Evolutionary conservation across 2,113 vertebrate species (phyloP), one percentile per base, ranked within the genome.

Genomic region (Haemorhous mexicanus): DNA sequence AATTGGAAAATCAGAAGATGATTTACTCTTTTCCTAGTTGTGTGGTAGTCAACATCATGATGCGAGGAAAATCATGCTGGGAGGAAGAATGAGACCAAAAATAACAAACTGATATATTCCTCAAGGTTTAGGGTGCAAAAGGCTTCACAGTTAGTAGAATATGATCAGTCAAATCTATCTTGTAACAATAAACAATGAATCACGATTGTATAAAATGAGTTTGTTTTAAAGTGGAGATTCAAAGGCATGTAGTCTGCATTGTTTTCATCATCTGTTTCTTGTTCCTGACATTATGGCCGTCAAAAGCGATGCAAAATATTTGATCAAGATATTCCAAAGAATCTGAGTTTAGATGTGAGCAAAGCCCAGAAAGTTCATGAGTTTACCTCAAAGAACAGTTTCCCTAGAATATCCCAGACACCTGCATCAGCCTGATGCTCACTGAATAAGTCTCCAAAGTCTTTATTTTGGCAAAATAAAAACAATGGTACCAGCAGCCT

Each of bases 111-210:
- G 61, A 89, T 92, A 55, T 94, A 84, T 84, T 95, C 50, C 28
- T 95, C 55, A 83, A 93, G 24, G 87, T 83, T 87, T 94, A 91
- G 78, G 61, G 89, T 95, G 90, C 80, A 97, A 94, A 97, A 96
- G 84, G 93, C 94, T 96, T 96, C 95, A 90, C 93, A 95, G 84
- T 85, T 93, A 90, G 96, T 62, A 94, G 66, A 93, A 82, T 59
- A 30, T 1, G 7, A 90, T 90, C 85, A 91, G 50, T 90, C 70
- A 84, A 85, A 87, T 91, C 72, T 94, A 84, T 84, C 91, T 95
- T 96, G 79, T 59, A 94, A 96, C 39, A 97, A 96, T 90, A 97
- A 96, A 97, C 85, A 96, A 50, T 49, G 75, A 78, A 59, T 73
- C 2, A 10, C n/a, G 62, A 92, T 76, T 96, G 69, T 92, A 93